A percentile compares a stretch with the other conserved stretches of the same genome.
These are phyloP conservation scores for Chiloscyllium punctatum DNA, from an alignment of 2,797 vertebrate genomes.

Conservation along the genomic window DNA sequence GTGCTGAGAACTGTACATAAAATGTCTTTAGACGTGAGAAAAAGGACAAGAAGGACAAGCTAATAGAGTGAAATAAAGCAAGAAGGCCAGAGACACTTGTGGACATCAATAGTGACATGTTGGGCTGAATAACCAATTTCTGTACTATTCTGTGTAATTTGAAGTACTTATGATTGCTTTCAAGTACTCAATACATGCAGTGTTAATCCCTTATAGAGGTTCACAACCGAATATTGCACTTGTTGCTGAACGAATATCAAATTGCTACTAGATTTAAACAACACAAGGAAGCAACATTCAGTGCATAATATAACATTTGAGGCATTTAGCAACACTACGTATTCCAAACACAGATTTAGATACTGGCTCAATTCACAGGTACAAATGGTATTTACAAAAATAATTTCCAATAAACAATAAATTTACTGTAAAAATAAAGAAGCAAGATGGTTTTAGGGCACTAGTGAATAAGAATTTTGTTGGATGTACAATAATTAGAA, in stretches of 20 bases:
- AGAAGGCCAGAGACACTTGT: background rate
- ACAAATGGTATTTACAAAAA: background rate
- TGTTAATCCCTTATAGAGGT: background rate
- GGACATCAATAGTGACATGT: too few relatives aligned
- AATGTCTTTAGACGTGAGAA: background rate
- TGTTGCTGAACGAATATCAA: background rate
- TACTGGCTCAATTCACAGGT: background rate
- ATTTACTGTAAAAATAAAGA: background rate
- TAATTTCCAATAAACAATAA: background rate
- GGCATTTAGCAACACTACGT: background rate
- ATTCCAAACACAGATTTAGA: background rate
- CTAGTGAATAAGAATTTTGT: background rate
- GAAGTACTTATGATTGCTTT: background rate
- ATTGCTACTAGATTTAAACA: too few relatives aligned
- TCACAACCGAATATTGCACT: background rate
- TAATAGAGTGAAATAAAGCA: background rate
- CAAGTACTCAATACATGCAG: background rate
- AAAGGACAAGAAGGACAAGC: background rate
- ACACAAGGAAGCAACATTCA: background rate
- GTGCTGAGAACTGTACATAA: background rate
- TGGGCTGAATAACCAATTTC: background rate
- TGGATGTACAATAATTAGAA: background rate
- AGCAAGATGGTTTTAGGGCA: background rate
- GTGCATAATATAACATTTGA: background rate
- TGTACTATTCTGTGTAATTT: background rate